These are phyloP conservation scores for Phalacrocorax pelagicus DNA, from an alignment of 2,113 vertebrate genomes.

Conservation along the genomic window DNA sequence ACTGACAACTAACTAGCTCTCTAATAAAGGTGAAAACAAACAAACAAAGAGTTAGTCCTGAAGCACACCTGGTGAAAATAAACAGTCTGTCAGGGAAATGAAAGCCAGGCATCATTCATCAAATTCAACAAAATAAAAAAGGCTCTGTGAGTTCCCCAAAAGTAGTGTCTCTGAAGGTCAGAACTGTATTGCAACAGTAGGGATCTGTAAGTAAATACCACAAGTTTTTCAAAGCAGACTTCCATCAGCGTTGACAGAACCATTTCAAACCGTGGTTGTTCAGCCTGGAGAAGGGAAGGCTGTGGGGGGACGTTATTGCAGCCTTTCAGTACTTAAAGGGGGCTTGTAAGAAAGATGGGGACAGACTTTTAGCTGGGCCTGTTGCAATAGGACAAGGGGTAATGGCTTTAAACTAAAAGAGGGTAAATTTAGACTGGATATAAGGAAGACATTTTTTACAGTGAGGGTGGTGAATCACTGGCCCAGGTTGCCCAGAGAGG, in stretches of 20 bases:
- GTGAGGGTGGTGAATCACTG: not conserved
- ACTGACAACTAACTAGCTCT: conserved; percentile 15
- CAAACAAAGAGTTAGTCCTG: not conserved
- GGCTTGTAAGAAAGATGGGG: not conserved
- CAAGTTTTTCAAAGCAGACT: conserved; percentile 10
- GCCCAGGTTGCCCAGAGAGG: not conserved
- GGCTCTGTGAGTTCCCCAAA: not conserved
- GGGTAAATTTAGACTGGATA: not conserved
- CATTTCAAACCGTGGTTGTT: not conserved
- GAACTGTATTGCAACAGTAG: not conserved
- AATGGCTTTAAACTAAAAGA: not conserved
- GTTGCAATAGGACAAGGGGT: not conserved
- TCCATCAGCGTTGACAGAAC: conserved; percentile 1
- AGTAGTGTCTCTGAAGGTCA: conserved; percentile 34
- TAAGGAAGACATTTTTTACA: not conserved
- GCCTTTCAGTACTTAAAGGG: not conserved
- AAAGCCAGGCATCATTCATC: conserved; percentile 38
- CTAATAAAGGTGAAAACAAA: conserved; percentile 19
- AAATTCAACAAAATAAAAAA: conserved; percentile 2
- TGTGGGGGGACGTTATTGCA: not conserved
- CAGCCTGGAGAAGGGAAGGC: not conserved
- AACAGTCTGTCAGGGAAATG: conserved; percentile 26
- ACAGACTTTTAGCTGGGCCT: not conserved
- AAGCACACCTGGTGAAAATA: conserved; percentile 40
- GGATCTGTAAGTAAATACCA: conserved; percentile 3